Evolutionary conservation across 2,797 vertebrate genomes (phyloP).

Genomic region (Brotula barbata): DNA sequence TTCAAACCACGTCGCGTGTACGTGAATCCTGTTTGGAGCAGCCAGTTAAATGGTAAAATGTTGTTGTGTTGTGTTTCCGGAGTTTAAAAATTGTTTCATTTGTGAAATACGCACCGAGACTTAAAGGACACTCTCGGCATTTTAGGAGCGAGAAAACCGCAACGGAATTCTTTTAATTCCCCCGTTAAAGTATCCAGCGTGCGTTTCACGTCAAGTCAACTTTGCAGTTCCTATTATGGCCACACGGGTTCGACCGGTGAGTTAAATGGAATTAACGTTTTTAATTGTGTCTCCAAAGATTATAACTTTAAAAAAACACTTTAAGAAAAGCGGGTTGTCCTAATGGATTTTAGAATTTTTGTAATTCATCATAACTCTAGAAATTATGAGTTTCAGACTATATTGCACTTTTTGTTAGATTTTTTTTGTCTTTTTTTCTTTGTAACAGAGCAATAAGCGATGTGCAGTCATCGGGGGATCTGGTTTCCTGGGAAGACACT

Average conservation of each 20-base stretch:
- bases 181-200: no score
- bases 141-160: neutral
- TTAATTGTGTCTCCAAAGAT: no score
- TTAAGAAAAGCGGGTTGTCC: no score
- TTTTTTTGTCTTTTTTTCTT: neutral
- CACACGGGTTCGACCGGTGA: constrained; percentile 80
- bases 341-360: no score
- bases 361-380: no score
- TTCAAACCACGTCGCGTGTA: constrained; percentile 14
- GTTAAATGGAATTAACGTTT: no score
- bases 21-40: neutral
- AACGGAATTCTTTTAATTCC: neutral
- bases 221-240: constrained; percentile 71
- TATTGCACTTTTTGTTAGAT: neutral
- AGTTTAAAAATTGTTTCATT: neutral
- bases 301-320: no score
- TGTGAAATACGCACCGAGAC: neutral
- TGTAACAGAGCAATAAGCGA: constrained; percentile 79
- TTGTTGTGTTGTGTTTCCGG: no score
- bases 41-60: neutral
- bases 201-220: neutral
- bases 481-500: constrained; percentile 91
- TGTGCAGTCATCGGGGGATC: constrained; percentile 93
- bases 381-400: no score
- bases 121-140: neutral